Evolutionary conservation across 2,797 vertebrate species (phyloP), one percentile per base, ranked within the genome.

Genomic region (Hafferia zeledoni): DNA sequence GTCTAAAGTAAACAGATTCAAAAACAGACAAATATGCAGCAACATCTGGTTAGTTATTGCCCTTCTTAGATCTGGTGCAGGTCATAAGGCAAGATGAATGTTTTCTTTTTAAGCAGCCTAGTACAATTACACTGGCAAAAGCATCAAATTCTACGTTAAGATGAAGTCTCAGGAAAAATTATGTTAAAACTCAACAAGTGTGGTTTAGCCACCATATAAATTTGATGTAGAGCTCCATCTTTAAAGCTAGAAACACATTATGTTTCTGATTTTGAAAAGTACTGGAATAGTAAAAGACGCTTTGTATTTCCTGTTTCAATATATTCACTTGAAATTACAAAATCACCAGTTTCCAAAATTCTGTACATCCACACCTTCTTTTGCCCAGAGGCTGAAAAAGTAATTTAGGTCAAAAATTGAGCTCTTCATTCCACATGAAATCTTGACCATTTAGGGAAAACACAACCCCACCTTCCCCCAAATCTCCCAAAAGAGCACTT

Each of bases 31-130:
- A 43, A 60, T 59, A 46, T 41, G 43, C 25, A 90, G 41, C 31
- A 88, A 71, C 78, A 93, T 89, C 84, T 93, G 83, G 18, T 79
- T 92, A 89, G 33, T 63, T 95, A 64, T 68, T 89, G 39, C 44
- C 17, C 25, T 80, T 85, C 59, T 95, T 91, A 87, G 69, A 77
- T 95, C 65, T 89, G 8, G 20, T 81, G 81, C 35, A 91, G 55
- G 27, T 81, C 83, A 94, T 39, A 78, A 46, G 69, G 39, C 27
- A 90, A 70, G 61, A 81, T 43, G 39, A 82, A 88, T 49, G 4
- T 50, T 20, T 41, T 44, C 28, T 87, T 80, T 91, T 96, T 74
- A 89, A 91, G 31, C 55, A 79, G 12, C 28, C 27, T 86, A 47
- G 20, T 63, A 70, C 33, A 83, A 47, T 74, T 53, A 52, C 44